Percentiles rank a stretch among this genome's conserved stretches.
phyloP scores from a whole-genome alignment of 2,888 invertebrate species.

The Plagiodera versicolora region DNA sequence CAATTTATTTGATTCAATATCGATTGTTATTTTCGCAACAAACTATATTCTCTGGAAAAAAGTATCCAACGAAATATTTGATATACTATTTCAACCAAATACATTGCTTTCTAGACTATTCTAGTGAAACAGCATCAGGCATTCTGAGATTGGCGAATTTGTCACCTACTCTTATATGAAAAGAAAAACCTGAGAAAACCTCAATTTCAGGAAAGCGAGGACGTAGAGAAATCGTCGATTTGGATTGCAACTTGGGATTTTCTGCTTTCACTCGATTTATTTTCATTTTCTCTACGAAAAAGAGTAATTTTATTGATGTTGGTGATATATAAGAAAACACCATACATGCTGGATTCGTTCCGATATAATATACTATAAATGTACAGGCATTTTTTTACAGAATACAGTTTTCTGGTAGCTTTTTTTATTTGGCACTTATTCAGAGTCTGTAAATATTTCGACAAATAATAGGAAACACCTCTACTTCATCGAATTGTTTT shows the following conservation, averaged over 20 bases:
- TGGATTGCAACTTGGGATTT: constrained; percentile 35
- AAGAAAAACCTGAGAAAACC: constrained; percentile 23
- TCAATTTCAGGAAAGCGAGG: constrained; percentile 29
- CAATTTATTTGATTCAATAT: too few relatives aligned
- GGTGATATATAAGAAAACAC: constrained; percentile 28
- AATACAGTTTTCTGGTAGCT: too few relatives aligned
- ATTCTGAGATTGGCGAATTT: constrained; percentile 12
- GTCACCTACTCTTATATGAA: constrained; percentile 7
- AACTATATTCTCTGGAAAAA: not conserved
- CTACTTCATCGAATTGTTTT: too few relatives aligned
- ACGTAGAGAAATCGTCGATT: constrained; percentile 43
- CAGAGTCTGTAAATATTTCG: too few relatives aligned
- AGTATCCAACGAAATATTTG: not conserved
- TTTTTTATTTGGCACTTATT: too few relatives aligned
- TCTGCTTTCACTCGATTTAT: constrained; percentile 31
- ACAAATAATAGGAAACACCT: too few relatives aligned
- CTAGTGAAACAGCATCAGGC: not conserved
- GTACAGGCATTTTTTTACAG: too few relatives aligned
- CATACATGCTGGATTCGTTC: constrained; percentile 11
- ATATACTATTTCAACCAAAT: not conserved
- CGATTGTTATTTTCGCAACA: not conserved
- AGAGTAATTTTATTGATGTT: constrained; percentile 32
- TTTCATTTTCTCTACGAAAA: constrained; percentile 31
- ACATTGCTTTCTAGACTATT: not conserved
- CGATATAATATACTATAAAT: constrained; percentile 12